phyloP scores from a whole-genome alignment of 2,888 invertebrate genomes.

The Dysmachus trigonus region DNA sequence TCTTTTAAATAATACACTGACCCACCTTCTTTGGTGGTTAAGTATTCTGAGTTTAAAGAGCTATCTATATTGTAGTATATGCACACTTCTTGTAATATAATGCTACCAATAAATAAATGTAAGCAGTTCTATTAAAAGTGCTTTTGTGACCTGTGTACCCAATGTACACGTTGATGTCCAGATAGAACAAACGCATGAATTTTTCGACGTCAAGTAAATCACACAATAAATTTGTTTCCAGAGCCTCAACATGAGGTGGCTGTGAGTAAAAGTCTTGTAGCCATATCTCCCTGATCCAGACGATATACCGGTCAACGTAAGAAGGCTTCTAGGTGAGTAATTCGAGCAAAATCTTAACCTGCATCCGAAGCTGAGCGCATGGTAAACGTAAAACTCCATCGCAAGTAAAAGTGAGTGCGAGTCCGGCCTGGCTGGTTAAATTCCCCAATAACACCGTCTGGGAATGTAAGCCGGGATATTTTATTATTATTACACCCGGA shows the following conservation, averaged over 20 bases:
- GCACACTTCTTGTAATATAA: not conserved
- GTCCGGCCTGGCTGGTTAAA: not conserved
- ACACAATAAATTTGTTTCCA: not conserved
- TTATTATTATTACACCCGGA: conserved; percentile 25
- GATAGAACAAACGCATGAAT: not conserved
- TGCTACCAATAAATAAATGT: not conserved
- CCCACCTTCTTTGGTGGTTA: no score
- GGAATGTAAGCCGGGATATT: conserved; percentile 20
- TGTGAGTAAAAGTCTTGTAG: not conserved
- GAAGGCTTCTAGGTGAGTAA: not conserved
- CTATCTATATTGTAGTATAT: no score
- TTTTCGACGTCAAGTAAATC: not conserved
- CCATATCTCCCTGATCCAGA: not conserved
- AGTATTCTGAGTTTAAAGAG: no score
- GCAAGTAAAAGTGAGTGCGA: not conserved
- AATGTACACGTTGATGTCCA: not conserved
- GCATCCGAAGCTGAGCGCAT: not conserved
- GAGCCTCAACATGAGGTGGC: not conserved
- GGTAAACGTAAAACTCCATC: not conserved
- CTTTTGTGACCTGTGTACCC: not conserved
- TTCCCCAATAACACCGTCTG: conserved; percentile 25
- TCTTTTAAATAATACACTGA: no score
- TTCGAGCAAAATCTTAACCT: not conserved
- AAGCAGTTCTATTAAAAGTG: not conserved
- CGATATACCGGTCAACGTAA: not conserved